These are phyloP conservation scores for Pachyuromys duprasi DNA, from an alignment of 2,797 vertebrate genomes.

Conservation along the genomic window DNA sequence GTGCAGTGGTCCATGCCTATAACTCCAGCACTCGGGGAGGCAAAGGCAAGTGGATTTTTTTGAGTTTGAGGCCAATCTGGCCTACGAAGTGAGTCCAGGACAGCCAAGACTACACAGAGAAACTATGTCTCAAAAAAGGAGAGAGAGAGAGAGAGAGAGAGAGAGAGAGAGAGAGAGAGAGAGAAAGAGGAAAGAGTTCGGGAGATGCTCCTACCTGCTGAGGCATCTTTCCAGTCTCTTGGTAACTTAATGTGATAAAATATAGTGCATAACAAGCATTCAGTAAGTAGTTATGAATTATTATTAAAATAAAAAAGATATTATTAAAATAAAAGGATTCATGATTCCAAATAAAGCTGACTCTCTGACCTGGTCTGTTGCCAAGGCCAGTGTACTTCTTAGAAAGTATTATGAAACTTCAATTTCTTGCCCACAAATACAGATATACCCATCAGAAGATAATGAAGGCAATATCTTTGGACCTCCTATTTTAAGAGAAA, in stretches of 20 bases:
- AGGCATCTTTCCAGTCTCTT: background rate
- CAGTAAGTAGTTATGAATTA: slow-evolving; percentile 25
- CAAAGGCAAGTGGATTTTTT: too few species aligned
- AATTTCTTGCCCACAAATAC: background rate
- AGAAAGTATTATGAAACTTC: slow-evolving; percentile 7
- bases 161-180: too few species aligned
- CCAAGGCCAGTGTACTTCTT: background rate
- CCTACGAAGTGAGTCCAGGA: too few species aligned
- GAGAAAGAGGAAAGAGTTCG: background rate
- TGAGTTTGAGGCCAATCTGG: too few species aligned
- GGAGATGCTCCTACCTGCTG: background rate
- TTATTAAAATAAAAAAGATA: background rate
- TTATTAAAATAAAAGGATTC: background rate
- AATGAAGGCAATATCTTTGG: background rate
- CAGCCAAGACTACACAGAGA: too few species aligned
- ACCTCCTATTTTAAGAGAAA: background rate
- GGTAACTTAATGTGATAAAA: background rate
- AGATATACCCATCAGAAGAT: background rate
- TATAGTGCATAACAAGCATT: background rate
- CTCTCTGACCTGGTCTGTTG: background rate
- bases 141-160: too few species aligned
- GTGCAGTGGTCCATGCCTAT: too few species aligned
- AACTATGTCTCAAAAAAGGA: too few species aligned
- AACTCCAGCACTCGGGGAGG: too few species aligned
- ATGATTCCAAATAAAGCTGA: background rate